These are phyloP conservation scores for Nansenia antarctica DNA, from an alignment of 2,113 vertebrate genomes.

Conservation along the genomic window DNA sequence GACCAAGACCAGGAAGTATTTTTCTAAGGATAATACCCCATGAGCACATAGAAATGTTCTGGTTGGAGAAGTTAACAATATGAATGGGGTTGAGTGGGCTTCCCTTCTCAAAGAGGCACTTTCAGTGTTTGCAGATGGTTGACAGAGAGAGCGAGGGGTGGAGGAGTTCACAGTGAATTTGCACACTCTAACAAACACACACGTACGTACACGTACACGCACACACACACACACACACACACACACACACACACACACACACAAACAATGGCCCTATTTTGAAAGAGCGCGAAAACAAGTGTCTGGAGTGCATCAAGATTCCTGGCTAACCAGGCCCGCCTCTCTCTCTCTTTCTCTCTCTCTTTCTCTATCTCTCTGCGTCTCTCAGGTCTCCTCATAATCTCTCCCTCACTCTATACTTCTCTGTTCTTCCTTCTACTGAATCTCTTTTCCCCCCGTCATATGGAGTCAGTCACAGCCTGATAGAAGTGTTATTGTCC, in stretches of 20 bases:
- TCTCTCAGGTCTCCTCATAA: neutral
- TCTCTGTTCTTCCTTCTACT: conserved; percentile 9
- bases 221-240: neutral
- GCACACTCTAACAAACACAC: neutral
- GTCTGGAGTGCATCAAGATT: conserved; percentile 25
- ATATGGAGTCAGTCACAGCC: conserved; percentile 16
- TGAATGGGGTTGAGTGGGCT: conserved; percentile 53
- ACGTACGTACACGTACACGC: too few relatives aligned
- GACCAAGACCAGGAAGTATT: too few relatives aligned
- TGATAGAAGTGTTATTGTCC: conserved; percentile 43
- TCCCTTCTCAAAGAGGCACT: conserved; percentile 47
- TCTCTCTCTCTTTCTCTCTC: conserved; percentile 7
- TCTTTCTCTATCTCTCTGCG: neutral
- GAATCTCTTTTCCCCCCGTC: neutral
- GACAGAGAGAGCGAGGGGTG: conserved; percentile 37
- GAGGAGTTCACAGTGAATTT: conserved; percentile 36
- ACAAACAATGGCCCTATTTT: conserved; percentile 61
- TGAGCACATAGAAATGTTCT: neutral
- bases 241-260: conserved; percentile 22
- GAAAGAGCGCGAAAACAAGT: conserved; percentile 51
- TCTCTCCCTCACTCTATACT: neutral
- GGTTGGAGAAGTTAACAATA: conserved; percentile 40
- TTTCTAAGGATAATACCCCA: too few relatives aligned
- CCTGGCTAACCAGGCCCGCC: conserved; percentile 15
- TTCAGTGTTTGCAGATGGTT: conserved; percentile 57